Conservation (phyloP, 1,140 invertebrate species). For the Atta cephalotes region DNA sequence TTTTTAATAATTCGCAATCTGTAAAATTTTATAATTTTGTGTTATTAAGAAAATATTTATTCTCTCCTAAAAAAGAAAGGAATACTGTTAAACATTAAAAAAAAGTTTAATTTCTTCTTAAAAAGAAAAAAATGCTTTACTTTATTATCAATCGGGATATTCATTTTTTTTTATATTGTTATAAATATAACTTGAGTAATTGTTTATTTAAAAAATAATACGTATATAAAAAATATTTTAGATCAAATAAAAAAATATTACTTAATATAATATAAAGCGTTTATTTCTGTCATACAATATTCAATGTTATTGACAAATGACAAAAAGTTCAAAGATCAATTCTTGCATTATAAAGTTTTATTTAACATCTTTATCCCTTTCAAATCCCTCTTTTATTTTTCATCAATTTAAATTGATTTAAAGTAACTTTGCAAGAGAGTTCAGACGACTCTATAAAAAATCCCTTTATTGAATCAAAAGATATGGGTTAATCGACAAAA, state of each 20-base stretch:
- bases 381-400: conserved; percentile 17
- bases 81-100: not conserved
- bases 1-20: conserved; percentile 7
- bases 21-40: not conserved
- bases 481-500: conserved; percentile 47
- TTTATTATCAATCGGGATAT: not conserved
- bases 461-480: conserved; percentile 44
- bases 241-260: not conserved
- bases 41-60: not conserved
- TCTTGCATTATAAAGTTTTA: conserved; percentile 33
- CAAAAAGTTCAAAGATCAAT: conserved; percentile 6
- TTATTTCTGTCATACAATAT: not conserved
- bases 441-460: conserved; percentile 18
- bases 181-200: conserved; percentile 7
- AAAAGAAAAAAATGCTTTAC: no score
- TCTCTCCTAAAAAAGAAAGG: not conserved
- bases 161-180: not conserved
- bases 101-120: no score
- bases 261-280: not conserved
- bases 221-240: not conserved
- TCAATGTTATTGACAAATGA: not conserved
- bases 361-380: conserved; percentile 7
- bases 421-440: not conserved
- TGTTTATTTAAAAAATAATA: not conserved
- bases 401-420: conserved; percentile 26